These are phyloP conservation scores for Mesorhabditis belari DNA, from an alignment of 2,888 invertebrate species.

Conservation along the genomic window DNA sequence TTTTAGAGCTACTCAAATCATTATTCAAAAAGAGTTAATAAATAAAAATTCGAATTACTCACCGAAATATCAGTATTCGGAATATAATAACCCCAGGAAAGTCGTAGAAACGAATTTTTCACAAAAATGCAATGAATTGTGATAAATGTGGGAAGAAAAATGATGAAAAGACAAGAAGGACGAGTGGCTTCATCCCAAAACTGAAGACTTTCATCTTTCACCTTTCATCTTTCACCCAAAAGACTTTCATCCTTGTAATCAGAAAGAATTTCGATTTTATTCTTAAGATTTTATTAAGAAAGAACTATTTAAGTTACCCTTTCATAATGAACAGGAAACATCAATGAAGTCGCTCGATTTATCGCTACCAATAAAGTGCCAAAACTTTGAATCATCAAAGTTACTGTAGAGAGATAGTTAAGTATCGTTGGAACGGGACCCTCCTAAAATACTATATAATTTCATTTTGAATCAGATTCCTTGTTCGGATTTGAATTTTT, in stretches of 20 bases:
- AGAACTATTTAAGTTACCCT: not conserved
- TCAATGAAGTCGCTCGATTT: not conserved
- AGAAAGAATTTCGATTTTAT: no score
- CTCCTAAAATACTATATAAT: not conserved
- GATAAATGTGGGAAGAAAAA: not conserved
- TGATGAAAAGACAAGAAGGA: not conserved
- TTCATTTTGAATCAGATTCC: no score
- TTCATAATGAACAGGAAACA: not conserved
- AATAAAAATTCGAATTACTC: not conserved
- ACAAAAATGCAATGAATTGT: not conserved
- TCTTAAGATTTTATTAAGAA: no score
- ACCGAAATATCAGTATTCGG: not conserved
- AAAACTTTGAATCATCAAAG: not conserved
- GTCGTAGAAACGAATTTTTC: not conserved
- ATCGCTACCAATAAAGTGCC: not conserved
- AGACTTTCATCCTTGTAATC: no score
- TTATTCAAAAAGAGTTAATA: not conserved
- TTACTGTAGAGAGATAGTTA: not conserved
- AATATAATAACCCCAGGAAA: not conserved
- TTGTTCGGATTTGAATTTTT: no score
- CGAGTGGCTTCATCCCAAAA: not conserved
- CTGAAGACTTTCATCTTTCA: not conserved
- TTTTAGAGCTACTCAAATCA: not conserved
- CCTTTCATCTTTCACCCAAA: no score
- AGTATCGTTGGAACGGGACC: not conserved